These are phyloP conservation scores for Dipodomys ordii DNA, from an alignment of 2,113 vertebrate genomes.

Conservation along the genomic window DNA sequence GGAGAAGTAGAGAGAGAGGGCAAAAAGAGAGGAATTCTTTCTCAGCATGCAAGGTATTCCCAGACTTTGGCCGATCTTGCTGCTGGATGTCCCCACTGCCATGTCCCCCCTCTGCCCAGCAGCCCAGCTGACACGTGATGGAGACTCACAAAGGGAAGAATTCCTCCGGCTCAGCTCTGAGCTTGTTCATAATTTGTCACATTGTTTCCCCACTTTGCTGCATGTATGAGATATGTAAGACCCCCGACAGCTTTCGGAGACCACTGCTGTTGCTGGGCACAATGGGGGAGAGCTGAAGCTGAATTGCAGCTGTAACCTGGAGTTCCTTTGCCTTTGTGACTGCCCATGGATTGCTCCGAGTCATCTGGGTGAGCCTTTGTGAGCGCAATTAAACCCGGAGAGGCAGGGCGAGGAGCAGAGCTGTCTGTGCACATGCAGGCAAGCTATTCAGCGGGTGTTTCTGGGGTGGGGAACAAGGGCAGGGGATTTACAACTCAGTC, in stretches of 20 bases:
- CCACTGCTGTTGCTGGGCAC: constrained; percentile 74
- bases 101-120: constrained; percentile 21
- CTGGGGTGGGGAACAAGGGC: background rate
- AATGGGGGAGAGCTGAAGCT: constrained; percentile 72
- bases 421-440: background rate
- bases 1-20: too few species aligned
- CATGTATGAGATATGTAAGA: constrained; percentile 82
- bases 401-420: constrained; percentile 20
- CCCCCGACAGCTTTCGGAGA: constrained; percentile 76
- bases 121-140: constrained; percentile 71
- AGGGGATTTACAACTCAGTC: fast-evolving
- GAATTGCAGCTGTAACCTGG: constrained; percentile 66
- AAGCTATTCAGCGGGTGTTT: background rate
- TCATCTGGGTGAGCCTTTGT: constrained; percentile 71
- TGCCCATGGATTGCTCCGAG: constrained; percentile 74
- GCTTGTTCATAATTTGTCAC: constrained; percentile 86
- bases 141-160: constrained; percentile 83
- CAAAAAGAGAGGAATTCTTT: too few species aligned
- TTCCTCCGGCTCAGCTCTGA: constrained; percentile 78
- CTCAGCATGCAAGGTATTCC: too few species aligned
- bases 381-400: constrained; percentile 59
- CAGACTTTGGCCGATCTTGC: background rate
- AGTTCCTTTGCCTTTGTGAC: constrained; percentile 65
- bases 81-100: constrained; percentile 32
- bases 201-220: constrained; percentile 81